A percentile compares a stretch with the other conserved stretches of the same genome.
phyloP scores from a whole-genome alignment of 2,888 invertebrate species.

The Pandemis heparana region DNA sequence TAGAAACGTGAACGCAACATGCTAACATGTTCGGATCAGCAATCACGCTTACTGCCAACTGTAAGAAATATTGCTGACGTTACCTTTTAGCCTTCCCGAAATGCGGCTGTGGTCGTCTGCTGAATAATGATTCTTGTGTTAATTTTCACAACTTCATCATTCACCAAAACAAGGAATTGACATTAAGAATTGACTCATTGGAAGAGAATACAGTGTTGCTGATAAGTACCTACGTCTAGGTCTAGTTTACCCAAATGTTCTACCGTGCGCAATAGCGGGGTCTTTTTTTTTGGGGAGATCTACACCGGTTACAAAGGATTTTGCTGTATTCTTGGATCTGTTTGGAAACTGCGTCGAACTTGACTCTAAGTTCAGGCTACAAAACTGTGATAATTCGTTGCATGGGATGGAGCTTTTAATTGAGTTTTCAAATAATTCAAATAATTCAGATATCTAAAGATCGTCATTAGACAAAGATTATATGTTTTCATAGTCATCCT shows the following conservation, averaged over 20 bases:
- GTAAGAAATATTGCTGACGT: constrained; percentile 63
- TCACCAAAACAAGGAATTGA: constrained; percentile 50
- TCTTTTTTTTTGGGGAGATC: constrained; percentile 58
- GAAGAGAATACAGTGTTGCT: constrained; percentile 58
- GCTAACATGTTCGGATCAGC: constrained; percentile 43
- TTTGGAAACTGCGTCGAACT: constrained; percentile 49
- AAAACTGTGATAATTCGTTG: neutral
- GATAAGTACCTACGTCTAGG: constrained; percentile 56
- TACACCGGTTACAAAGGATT: constrained; percentile 52
- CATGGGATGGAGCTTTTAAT: neutral
- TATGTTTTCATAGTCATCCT: neutral
- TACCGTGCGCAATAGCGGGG: constrained; percentile 50
- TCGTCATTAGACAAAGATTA: neutral
- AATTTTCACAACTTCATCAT: constrained; percentile 54
- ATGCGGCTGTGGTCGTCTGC: constrained; percentile 54
- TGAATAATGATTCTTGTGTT: constrained; percentile 56
- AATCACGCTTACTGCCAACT: constrained; percentile 48
- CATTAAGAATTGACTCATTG: constrained; percentile 47
- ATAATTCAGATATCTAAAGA: neutral
- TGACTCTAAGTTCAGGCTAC: constrained; percentile 46
- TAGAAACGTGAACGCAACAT: constrained; percentile 90
- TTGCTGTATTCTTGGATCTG: constrained; percentile 49
- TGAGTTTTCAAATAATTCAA: neutral
- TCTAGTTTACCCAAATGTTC: constrained; percentile 58
- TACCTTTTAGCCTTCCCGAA: too few species aligned